Conservation (phyloP, 2,797 vertebrate species). For the Cossypha caffra region DNA sequence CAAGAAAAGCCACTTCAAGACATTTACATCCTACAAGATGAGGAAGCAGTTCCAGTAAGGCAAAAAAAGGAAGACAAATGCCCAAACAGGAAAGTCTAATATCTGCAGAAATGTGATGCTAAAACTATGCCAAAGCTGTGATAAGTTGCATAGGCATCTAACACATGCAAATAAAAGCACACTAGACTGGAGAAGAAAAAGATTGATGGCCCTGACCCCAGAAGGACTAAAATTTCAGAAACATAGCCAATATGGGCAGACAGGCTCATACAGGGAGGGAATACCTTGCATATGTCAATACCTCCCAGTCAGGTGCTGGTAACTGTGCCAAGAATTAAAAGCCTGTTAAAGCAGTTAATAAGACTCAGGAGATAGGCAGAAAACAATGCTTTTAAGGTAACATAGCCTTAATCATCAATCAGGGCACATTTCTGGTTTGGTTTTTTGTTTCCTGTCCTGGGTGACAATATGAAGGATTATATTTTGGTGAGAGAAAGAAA, state of each 20-base stretch:
- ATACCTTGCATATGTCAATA: neutral
- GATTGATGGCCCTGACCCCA: neutral
- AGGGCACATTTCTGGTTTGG: neutral
- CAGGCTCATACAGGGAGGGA: neutral
- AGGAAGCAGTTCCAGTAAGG: neutral
- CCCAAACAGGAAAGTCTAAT: neutral
- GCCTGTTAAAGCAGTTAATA: neutral
- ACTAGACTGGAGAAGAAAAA: neutral
- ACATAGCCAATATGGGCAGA: accelerated
- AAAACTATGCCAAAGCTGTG: neutral
- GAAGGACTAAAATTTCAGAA: neutral
- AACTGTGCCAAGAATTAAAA: neutral
- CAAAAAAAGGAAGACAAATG: neutral
- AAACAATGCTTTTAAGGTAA: neutral
- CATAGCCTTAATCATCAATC: neutral
- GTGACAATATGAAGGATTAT: neutral
- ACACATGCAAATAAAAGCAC: neutral
- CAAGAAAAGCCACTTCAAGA: neutral
- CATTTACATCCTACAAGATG: neutral
- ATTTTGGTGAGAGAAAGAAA: neutral
- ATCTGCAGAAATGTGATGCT: neutral
- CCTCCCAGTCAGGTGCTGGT: neutral
- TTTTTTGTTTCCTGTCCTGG: neutral
- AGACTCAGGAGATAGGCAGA: neutral
- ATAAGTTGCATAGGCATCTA: neutral